A percentile compares a stretch with the other conserved stretches of the same genome.
These are phyloP conservation scores for Planococcus citri DNA, from an alignment of 1,140 invertebrate genomes.

Conservation along the genomic window DNA sequence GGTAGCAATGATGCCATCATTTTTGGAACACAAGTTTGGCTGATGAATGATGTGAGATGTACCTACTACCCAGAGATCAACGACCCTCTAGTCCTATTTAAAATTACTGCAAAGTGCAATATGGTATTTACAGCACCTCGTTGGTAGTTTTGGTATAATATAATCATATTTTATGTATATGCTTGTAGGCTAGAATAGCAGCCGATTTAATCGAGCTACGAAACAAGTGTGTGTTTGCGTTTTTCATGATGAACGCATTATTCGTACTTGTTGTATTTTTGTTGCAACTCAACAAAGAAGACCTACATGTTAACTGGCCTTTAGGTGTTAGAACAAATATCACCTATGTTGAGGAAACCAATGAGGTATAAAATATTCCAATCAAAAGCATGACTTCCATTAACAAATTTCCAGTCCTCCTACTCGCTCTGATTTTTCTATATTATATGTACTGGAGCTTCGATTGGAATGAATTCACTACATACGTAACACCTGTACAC, in stretches of 20 bases:
- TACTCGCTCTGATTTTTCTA: background rate
- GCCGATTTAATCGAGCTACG: conserved; percentile 79
- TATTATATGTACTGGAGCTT: background rate
- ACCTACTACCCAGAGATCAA: too few species aligned
- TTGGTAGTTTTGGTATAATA: conserved; percentile 16
- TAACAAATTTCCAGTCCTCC: background rate
- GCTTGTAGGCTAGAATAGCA: conserved; percentile 63
- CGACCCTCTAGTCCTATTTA: background rate
- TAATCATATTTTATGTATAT: conserved; percentile 14
- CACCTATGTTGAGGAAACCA: conserved; percentile 78
- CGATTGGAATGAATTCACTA: background rate
- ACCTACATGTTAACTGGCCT: conserved; percentile 87
- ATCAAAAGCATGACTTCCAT: conserved; percentile 19
- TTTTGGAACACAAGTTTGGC: background rate
- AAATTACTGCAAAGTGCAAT: too few species aligned
- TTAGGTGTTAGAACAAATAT: conserved; percentile 88
- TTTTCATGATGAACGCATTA: conserved; percentile 98
- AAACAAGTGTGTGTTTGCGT: conserved; percentile 93
- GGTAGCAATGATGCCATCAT: background rate
- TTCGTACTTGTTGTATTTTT: conserved; percentile 97
- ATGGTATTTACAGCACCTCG: conserved; percentile 6
- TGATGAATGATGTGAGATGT: background rate
- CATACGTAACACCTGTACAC: too few species aligned
- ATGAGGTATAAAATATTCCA: conserved; percentile 49
- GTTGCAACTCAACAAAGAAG: conserved; percentile 95